Evolutionary conservation across 2,888 invertebrate species (phyloP), one percentile per base, ranked within the genome.

Genomic region (Eilema caniola): DNA sequence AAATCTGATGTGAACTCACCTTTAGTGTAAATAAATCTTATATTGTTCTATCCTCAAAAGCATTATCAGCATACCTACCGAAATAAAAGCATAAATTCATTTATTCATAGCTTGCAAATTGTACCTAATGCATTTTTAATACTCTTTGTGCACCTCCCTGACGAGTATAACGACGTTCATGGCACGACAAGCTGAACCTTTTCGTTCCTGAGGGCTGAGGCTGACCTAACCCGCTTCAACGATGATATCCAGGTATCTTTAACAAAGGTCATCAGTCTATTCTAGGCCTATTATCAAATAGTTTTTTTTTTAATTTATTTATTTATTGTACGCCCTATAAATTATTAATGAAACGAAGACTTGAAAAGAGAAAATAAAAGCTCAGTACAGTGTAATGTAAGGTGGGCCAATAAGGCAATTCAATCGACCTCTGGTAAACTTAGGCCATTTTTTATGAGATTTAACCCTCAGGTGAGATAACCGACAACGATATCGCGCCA

Each of bases 21-120:
- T 47, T 67, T 24, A 28, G 8, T n/a, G 16, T 31, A 47, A 14
- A 47, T 20, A 25, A 66, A 41, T n/a, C 16, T 41, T 60, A 20
- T 37, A 66, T 33, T 66, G 31, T 33, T 37, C 20, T 11, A 25
- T 37, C 33, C 12, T 62, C 62, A 25, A 62, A 62, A 62, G 62
- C 62, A 62, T 62, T 24, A 20, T 62, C 37, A 41, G 62, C 37
- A 62, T 62, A 62, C 62, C 62, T 47, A 47, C 20, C 20, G 20
- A n/a, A n/a, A 20, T 53, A 3, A 53, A 53, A n/a, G 53, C 53
- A 53, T 5, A 20, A 47, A 7, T 47, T 47, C 47, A 47, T 47
- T 47, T 47, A 37, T 5, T 16, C 41, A 41, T 41, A 41, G 12
- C 37, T 41, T 41, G 41, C 41, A 41, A 41, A 41, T 47, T 47